Evolutionary conservation across 2,113 vertebrate genomes (phyloP).

Genomic region (Melospiza georgiana): DNA sequence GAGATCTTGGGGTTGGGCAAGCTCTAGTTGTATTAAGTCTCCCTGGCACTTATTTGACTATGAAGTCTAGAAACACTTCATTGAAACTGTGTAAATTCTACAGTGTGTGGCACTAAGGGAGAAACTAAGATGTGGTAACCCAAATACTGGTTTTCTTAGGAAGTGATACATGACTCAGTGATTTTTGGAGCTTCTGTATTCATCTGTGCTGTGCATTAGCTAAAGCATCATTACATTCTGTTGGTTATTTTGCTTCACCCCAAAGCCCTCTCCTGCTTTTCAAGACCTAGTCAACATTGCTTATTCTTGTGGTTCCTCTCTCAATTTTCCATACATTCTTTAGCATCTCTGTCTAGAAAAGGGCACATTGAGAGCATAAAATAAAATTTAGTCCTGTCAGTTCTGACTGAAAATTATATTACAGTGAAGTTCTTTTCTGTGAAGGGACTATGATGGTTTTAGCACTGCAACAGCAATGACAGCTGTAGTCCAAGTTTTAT

Average conservation of each 20-base stretch:
- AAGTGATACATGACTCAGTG: background rate
- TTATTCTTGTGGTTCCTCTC: background rate
- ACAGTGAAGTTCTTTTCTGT: background rate
- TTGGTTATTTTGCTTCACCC: background rate
- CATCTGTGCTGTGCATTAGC: background rate
- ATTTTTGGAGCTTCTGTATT: background rate
- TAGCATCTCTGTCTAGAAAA: background rate
- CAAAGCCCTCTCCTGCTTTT: background rate
- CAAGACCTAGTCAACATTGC: background rate
- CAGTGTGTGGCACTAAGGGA: background rate
- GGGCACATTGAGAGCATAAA: background rate
- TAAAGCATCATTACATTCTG: background rate
- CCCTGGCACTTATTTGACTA: background rate
- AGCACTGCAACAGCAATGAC: background rate
- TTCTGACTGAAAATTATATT: background rate
- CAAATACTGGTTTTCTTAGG: background rate
- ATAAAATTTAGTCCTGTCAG: background rate
- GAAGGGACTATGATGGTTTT: background rate
- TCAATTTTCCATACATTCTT: background rate
- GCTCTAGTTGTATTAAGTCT: background rate
- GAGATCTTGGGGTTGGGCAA: background rate
- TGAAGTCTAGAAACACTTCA: background rate
- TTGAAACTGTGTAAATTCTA: background rate
- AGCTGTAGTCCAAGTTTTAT: background rate
- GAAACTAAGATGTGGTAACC: background rate